Conservation (phyloP, 2,888 invertebrate genomes). For the Odontothrips loti region DNA sequence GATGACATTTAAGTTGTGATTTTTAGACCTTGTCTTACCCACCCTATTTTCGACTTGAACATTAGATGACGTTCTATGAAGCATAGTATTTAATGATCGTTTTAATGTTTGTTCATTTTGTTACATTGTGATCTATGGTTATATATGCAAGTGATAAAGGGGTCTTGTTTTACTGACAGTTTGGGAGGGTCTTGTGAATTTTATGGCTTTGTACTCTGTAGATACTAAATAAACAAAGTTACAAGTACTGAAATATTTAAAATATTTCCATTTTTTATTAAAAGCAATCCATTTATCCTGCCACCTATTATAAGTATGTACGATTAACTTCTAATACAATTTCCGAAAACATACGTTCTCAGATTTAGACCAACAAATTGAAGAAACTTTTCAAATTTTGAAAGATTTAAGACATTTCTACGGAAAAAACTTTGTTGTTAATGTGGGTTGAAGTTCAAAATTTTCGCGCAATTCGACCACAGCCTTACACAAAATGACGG, state of each 20-base stretch:
- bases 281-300: no score
- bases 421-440: no score
- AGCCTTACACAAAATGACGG: neutral
- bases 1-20: neutral
- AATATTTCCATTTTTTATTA: neutral
- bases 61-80: neutral
- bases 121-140: neutral
- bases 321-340: no score
- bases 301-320: no score
- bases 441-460: no score
- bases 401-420: no score
- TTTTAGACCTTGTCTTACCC: neutral
- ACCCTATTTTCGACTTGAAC: neutral
- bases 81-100: neutral
- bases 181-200: neutral
- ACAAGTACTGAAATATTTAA: neutral
- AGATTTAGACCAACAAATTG: no score
- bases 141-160: neutral
- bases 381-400: no score
- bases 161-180: neutral
- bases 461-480: neutral
- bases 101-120: neutral
- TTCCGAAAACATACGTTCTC: no score
- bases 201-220: conserved; percentile 1
- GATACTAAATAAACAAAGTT: conserved; percentile 6